Percentiles rank a stretch among this genome's conserved stretches.
phyloP scores from a whole-genome alignment of 2,113 vertebrate genomes.

The Siniperca knerii region DNA sequence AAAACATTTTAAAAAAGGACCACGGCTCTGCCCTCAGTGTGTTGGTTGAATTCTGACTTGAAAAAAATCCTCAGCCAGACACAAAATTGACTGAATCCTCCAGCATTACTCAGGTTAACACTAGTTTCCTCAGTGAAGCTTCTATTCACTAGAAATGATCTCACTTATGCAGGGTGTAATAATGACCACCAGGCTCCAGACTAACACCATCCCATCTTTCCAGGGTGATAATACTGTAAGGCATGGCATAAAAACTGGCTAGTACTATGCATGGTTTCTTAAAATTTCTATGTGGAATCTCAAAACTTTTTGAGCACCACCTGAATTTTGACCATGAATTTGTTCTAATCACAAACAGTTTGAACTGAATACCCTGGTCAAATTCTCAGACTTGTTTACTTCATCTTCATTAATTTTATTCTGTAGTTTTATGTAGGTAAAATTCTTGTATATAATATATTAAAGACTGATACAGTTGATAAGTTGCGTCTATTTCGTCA shows the following conservation, averaged over 20 bases:
- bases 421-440: background rate
- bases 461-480: background rate
- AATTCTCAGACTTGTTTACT: background rate
- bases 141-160: background rate
- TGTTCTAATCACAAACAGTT: background rate
- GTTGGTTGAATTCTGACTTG: background rate
- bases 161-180: background rate
- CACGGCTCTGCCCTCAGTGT: background rate
- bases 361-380: background rate
- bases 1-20: background rate
- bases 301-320: background rate
- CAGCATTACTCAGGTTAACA: background rate
- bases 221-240: background rate
- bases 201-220: background rate
- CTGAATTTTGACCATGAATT: background rate
- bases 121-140: background rate
- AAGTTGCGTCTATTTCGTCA: background rate
- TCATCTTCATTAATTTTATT: background rate
- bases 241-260: background rate
- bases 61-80: background rate
- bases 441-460: background rate
- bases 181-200: background rate
- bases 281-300: background rate
- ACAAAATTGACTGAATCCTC: background rate
- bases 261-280: background rate